phyloP scores from a whole-genome alignment of 2,888 invertebrate species.

The Periphyllus acericola region DNA sequence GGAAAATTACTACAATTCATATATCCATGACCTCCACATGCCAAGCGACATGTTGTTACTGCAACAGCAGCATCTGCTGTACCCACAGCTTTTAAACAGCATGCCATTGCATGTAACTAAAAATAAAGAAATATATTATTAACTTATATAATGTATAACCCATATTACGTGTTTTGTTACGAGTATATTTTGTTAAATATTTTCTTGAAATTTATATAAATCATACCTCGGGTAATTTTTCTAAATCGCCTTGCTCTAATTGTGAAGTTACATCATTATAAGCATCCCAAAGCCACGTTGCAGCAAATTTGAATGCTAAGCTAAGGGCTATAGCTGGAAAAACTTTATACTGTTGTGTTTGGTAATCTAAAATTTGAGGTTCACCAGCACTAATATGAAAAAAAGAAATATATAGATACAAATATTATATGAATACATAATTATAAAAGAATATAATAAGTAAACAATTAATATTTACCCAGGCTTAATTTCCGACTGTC shows the following conservation, averaged over 20 bases:
- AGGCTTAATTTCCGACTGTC: slow-evolving; percentile 87
- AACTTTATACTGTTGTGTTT: slow-evolving; percentile 93
- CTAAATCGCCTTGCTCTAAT: slow-evolving; percentile 83
- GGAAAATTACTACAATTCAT: slow-evolving; percentile 89
- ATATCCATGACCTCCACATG: slow-evolving; percentile 97
- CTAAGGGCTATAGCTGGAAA: slow-evolving; percentile 85
- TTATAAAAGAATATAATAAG: not conserved
- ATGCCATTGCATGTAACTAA: slow-evolving; percentile 88
- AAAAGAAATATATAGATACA: slow-evolving; percentile 38
- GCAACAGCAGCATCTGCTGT: slow-evolving; percentile 80
- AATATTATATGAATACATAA: too few species aligned
- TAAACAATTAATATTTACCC: slow-evolving; percentile 71
- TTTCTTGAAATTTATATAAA: not conserved
- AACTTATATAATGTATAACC: too few species aligned
- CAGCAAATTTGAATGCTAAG: slow-evolving; percentile 81
- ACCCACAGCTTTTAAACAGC: slow-evolving; percentile 90
- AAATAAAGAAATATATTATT: slow-evolving; percentile 64
- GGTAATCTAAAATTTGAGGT: slow-evolving; percentile 91
- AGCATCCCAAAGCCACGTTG: slow-evolving; percentile 84
- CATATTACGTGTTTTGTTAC: not conserved
- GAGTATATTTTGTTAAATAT: not conserved
- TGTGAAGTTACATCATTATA: slow-evolving; percentile 85
- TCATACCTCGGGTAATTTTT: slow-evolving; percentile 82
- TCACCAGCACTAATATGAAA: slow-evolving; percentile 80
- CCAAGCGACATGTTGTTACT: slow-evolving; percentile 86